Evolutionary conservation across 30 jellyfish, hydroid and myxozoan genomes (phyloP).

Genomic region (Aurelia coerulea): DNA sequence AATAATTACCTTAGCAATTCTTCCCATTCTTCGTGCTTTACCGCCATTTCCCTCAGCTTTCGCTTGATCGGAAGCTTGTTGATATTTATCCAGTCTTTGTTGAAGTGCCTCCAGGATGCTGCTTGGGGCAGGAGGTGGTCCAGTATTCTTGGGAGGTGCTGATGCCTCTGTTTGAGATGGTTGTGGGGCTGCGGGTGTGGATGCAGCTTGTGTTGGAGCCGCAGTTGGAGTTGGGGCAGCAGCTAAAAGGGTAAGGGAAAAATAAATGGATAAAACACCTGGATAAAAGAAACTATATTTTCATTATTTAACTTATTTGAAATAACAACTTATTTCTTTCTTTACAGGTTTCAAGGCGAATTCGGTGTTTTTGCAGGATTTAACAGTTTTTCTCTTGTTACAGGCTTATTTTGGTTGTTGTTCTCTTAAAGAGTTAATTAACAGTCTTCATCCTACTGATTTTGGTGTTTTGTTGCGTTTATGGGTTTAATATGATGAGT

Average conservation of each 20-base stretch:
- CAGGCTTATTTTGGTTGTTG: too few species aligned
- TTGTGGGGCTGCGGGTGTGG: constrained; percentile 33
- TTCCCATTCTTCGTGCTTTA: constrained; percentile 96
- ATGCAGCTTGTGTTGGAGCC: constrained; percentile 34
- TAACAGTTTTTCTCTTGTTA: too few species aligned
- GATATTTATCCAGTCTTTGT: constrained; percentile 89
- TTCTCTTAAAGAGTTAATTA: too few species aligned
- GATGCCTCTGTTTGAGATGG: constrained; percentile 24
- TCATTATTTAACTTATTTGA: too few species aligned
- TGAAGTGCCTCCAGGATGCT: constrained; percentile 83
- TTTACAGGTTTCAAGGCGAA: too few species aligned
- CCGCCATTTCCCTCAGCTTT: constrained; percentile 92
- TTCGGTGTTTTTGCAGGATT: too few species aligned
- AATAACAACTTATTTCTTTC: too few species aligned
- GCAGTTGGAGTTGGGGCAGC: constrained; percentile 9
- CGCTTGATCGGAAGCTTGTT: constrained; percentile 78
- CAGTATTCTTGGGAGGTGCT: constrained; percentile 9
- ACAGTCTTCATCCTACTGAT: too few species aligned
- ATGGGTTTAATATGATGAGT: too few species aligned
- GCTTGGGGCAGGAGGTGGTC: constrained; percentile 82
- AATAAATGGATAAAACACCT: neutral
- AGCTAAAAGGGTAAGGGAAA: neutral
- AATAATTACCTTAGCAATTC: constrained; percentile 79
- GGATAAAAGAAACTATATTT: too few species aligned
- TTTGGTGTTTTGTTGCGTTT: too few species aligned